phyloP scores from a whole-genome alignment of 2,113 vertebrate species.

The Alligator sinensis region DNA sequence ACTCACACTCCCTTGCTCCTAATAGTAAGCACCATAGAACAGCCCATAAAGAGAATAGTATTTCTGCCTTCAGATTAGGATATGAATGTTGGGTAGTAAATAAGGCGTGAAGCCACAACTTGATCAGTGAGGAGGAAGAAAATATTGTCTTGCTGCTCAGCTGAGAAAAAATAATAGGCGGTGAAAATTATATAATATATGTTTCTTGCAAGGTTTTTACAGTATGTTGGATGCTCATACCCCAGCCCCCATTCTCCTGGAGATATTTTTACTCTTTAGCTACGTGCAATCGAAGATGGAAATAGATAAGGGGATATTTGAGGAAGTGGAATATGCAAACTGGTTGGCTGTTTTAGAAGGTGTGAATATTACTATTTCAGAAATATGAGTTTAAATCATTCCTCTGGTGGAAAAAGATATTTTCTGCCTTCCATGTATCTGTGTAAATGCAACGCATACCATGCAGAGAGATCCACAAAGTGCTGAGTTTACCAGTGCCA shows the following conservation, averaged over 20 bases:
- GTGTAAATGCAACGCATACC: background rate
- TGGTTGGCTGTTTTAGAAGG: background rate
- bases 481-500: background rate
- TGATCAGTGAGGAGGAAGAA: no score
- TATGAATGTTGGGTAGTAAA: no score
- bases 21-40: accelerated
- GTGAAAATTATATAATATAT: no score
- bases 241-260: background rate
- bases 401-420: background rate
- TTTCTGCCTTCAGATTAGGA: background rate
- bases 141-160: no score
- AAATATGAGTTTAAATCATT: background rate
- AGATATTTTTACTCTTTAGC: background rate
- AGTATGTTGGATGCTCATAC: background rate
- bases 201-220: background rate
- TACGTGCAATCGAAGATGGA: background rate
- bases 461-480: background rate
- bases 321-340: accelerated
- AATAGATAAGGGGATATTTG: background rate
- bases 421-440: no score
- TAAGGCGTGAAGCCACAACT: no score
- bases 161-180: no score
- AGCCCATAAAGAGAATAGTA: accelerated
- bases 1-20: background rate
- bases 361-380: background rate